Evolutionary conservation across 2,888 invertebrate genomes (phyloP).

Genomic region (Caprella mutica): DNA sequence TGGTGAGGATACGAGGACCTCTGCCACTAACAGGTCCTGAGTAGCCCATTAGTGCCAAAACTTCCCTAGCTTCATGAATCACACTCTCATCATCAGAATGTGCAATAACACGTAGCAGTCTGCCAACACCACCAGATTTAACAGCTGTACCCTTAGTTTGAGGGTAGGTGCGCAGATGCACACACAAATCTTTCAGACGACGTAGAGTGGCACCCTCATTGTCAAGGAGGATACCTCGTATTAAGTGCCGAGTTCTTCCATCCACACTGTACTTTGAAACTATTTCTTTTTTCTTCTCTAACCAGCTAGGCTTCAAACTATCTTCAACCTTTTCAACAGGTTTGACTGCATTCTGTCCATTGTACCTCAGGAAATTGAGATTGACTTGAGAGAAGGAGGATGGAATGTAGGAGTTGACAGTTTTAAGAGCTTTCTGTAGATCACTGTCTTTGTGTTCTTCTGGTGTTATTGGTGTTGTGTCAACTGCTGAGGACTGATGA

Average conservation of each 20-base stretch:
- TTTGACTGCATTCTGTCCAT: slow-evolving; percentile 1
- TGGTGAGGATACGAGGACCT: slow-evolving; percentile 67
- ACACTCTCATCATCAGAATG: slow-evolving; percentile 40
- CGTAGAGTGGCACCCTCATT: slow-evolving; percentile 49
- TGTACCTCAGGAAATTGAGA: slow-evolving; percentile 12
- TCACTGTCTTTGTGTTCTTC: no score
- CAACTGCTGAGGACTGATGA: no score
- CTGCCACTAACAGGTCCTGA: slow-evolving; percentile 54
- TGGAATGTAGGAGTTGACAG: slow-evolving; percentile 23
- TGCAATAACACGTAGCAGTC: slow-evolving; percentile 46
- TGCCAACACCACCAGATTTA: slow-evolving; percentile 59
- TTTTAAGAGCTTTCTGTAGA: slow-evolving; percentile 19
- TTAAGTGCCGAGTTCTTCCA: slow-evolving; percentile 37
- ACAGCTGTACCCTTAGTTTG: slow-evolving; percentile 60
- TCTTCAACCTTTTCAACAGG: neutral
- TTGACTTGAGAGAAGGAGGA: slow-evolving; percentile 24
- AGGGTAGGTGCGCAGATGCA: slow-evolving; percentile 61
- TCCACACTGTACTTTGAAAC: slow-evolving; percentile 27
- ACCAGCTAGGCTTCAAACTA: slow-evolving; percentile 26
- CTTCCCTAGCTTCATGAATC: slow-evolving; percentile 45
- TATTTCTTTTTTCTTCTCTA: slow-evolving; percentile 15
- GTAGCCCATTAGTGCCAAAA: slow-evolving; percentile 60
- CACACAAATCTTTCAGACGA: slow-evolving; percentile 57
- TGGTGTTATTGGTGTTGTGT: no score
- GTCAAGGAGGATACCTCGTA: slow-evolving; percentile 40